Percentiles rank a stretch among this genome's conserved stretches.
Conservation (phyloP, 2,888 invertebrate genomes). For the Nomada goodeniana region DNA sequence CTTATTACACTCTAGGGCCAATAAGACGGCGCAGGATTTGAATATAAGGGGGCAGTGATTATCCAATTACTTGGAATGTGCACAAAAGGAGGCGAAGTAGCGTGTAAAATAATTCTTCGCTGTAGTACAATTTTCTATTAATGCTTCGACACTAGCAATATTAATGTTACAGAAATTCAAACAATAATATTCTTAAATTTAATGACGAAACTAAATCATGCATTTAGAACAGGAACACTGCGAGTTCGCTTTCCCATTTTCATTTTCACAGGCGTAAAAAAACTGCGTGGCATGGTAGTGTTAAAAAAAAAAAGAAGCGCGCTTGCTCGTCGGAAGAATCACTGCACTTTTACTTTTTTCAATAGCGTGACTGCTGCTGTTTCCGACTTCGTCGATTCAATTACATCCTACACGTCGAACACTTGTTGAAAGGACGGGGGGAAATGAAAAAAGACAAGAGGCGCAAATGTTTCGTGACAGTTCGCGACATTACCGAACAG, state of each 20-base stretch:
- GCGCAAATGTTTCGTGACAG: background rate
- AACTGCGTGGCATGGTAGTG: background rate
- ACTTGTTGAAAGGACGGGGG: slow-evolving; percentile 17
- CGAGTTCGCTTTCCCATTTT: background rate
- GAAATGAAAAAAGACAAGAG: background rate
- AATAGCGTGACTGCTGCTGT: slow-evolving; percentile 15
- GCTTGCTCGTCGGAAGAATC: background rate
- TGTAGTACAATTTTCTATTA: too few species aligned
- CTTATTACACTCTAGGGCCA: too few species aligned
- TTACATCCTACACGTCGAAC: slow-evolving; percentile 2
- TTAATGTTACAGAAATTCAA: too few species aligned
- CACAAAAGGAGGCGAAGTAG: too few species aligned
- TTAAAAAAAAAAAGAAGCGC: background rate
- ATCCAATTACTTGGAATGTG: too few species aligned
- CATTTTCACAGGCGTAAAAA: background rate
- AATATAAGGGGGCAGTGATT: too few species aligned
- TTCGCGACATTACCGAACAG: background rate
- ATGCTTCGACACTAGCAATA: too few species aligned
- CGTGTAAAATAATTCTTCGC: too few species aligned
- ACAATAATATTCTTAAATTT: background rate
- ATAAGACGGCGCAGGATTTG: too few species aligned
- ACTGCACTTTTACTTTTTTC: background rate
- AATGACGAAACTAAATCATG: background rate
- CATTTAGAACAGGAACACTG: background rate
- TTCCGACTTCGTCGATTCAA: slow-evolving; percentile 16